Evolutionary conservation across 2,888 invertebrate genomes (phyloP), one percentile per base, ranked within the genome.

Genomic region (Rhogogaster chlorosoma): DNA sequence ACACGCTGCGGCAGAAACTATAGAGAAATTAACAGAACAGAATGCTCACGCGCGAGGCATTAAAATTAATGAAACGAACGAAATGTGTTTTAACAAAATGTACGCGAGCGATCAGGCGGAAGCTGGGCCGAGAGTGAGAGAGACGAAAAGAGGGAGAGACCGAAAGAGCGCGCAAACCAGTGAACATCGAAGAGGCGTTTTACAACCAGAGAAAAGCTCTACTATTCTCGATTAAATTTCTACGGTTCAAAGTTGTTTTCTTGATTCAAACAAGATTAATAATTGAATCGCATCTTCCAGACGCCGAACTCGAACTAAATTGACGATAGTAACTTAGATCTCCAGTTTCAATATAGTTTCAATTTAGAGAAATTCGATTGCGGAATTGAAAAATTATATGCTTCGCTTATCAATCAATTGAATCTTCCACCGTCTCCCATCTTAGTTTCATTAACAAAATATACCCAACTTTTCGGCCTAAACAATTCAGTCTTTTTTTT

Each of bases 51-150:
- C 90, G 89, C 87, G 89, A 89, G 88, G 91, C 91, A 92, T 92
- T 92, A 92, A 92, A 92, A 92, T 92, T 92, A 92, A 92, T 92
- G 92, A 92, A 92, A 92, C 92, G 92, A 89, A 91, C 90, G 89
- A 90, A 91, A 92, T 91, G 91, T 90, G 90, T 91, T 92, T 92
- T 90, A 91, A 91, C 91, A 90, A 90, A 91, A 92, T 90, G 91
- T 92, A 90, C 91, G 91, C 89, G 91, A 88, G 91, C 91, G 91
- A 92, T 92, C 92, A 90, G 90, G 88, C 89, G 92, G 90, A 92
- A 91, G 89, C 88, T 87, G 89, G 89, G 88, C 87, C 87, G 87
- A 49, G 83, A 61, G 80, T 22, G 80, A 80, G 80, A 80, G 64
- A 67, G 38, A 32, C 6, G 57, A 57, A 57, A 32, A 61, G 36